Conservation (phyloP, 2,888 invertebrate species). For the Lissocephala sabroskyi region DNA sequence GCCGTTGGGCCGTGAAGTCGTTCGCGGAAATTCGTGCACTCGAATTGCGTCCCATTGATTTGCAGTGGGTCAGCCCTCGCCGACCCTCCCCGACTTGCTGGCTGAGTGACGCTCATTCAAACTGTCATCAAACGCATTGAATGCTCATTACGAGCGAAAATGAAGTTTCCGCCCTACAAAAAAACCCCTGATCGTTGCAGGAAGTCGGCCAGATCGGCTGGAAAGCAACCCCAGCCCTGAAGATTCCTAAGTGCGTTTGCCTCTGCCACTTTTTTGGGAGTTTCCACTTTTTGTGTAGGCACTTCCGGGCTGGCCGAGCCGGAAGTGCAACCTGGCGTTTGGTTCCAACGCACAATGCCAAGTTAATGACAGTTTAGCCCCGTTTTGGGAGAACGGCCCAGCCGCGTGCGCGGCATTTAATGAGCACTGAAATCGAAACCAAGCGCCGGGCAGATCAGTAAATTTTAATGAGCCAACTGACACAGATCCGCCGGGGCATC, state of each 20-base stretch:
- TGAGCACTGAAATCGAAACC: too few species aligned
- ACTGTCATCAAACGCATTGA: conserved; percentile 49
- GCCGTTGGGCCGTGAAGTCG: conserved; percentile 44
- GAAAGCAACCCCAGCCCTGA: not conserved
- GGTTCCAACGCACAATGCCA: conserved; percentile 39
- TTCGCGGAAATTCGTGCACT: conserved; percentile 19
- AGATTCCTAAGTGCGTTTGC: not conserved
- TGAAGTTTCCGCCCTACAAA: not conserved
- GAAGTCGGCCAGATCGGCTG: not conserved
- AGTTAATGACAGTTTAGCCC: conserved; percentile 56
- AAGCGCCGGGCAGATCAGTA: conserved; percentile 7
- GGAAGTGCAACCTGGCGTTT: conserved; percentile 62
- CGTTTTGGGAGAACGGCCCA: conserved; percentile 34
- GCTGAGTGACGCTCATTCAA: conserved; percentile 44
- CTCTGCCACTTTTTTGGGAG: not conserved
- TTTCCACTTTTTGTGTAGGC: too few species aligned
- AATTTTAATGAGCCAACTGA: conserved; percentile 39
- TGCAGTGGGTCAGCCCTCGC: conserved; percentile 1
- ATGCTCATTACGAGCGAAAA: conserved; percentile 16
- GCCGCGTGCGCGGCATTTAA: conserved; percentile 31
- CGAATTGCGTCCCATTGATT: conserved; percentile 9
- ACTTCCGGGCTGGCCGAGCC: conserved; percentile 23
- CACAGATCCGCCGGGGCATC: conserved; percentile 33
- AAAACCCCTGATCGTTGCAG: too few species aligned
- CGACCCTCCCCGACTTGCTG: too few species aligned